Evolutionary conservation across 2,888 invertebrate species (phyloP), one percentile per base, ranked within the genome.

Genomic region (Polyommatus iphigenia): DNA sequence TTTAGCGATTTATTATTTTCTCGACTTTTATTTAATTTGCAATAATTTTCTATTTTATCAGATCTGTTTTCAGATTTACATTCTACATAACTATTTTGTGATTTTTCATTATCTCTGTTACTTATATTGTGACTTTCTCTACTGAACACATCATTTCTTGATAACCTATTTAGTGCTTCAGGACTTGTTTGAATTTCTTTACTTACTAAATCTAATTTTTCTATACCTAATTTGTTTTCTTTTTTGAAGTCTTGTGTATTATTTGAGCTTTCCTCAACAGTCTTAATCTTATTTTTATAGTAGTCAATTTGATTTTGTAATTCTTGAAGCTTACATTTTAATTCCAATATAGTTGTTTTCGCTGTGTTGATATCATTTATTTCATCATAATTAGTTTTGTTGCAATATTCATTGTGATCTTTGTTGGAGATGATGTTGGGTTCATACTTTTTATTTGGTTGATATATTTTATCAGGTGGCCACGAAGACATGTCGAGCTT

Each of bases 401-500:
- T 89, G 79, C 3, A 24, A 54, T 85, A 87, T 80, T 85, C 86
- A 81, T 87, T 87, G 79, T 71, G 24, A 41, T 90, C 90, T 79
- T 87, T 81, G 80, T 82, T 87, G 59, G 85, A 83, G 78, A 84
- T 83, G 62, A 67, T 67, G 24, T 67, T 67, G 15, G 87, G 87
- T 79, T 90, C 89, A 78, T 87, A 87, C 32, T 86, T 81, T 32
- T 86, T 81, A 82, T 83, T 86, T 18, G 80, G 82, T 67, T 84
- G 83, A 0, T 83, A 79, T 24, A 91, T 89, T 82, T 87, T 89
- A 78, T 92, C 91, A 13, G 97, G 96, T 0, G 97, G 97, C 97
- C 97, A 97, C 57, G 96, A 94, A 0, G 96, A 91, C 79, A 95
- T 95, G 82, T 96, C 96, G 76, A 98, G 91, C 85, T 96, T 95